phyloP scores from a whole-genome alignment of 1,140 invertebrate genomes.

The Spodoptera frugiperda region DNA sequence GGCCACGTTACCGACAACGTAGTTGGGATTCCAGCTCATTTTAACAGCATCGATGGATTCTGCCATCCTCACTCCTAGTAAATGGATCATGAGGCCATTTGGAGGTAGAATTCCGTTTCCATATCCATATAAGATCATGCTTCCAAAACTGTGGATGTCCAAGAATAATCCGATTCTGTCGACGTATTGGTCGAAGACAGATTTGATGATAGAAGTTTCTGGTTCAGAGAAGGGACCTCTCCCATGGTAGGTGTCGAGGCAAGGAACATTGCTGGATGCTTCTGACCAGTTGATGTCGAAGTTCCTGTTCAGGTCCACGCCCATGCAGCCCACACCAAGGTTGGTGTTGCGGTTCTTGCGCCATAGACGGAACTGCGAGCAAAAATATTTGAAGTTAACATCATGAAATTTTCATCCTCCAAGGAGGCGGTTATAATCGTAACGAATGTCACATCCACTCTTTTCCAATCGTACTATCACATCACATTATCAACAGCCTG shows the following conservation, averaged over 20 bases:
- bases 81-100: constrained; percentile 59
- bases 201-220: constrained; percentile 86
- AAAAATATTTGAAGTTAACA: neutral
- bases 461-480: too few species aligned
- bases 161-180: constrained; percentile 86
- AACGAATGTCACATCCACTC: neutral
- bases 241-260: constrained; percentile 89
- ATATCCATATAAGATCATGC: constrained; percentile 87
- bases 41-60: constrained; percentile 67
- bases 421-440: neutral
- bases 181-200: constrained; percentile 79
- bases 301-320: constrained; percentile 90
- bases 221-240: constrained; percentile 88
- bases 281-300: constrained; percentile 88
- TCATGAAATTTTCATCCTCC: neutral
- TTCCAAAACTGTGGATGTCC: constrained; percentile 89
- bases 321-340: constrained; percentile 78
- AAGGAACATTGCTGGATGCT: constrained; percentile 88
- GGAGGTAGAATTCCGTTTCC: constrained; percentile 62
- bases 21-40: constrained; percentile 56
- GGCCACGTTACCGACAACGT: constrained; percentile 62
- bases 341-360: constrained; percentile 86
- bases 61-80: constrained; percentile 64
- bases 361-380: constrained; percentile 86
- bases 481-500: too few species aligned